These are phyloP conservation scores for Tethea ocularis DNA, from an alignment of 2,888 invertebrate genomes.

Conservation along the genomic window DNA sequence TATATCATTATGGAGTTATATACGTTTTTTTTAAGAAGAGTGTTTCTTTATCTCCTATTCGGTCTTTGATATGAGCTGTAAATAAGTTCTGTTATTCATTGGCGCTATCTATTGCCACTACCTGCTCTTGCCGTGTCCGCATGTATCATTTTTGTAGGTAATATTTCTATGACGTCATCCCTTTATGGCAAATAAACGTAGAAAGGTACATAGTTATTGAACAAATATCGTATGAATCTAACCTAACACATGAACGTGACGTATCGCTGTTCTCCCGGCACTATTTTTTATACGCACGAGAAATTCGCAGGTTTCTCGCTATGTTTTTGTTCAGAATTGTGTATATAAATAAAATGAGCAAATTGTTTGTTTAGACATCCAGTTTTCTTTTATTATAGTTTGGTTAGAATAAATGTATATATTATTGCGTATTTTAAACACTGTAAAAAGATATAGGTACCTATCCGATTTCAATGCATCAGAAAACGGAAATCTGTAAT, in stretches of 20 bases:
- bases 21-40: too few species aligned
- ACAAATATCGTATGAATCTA: background rate
- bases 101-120: background rate
- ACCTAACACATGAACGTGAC: background rate
- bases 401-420: background rate
- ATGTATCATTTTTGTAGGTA: background rate
- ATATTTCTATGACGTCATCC: background rate
- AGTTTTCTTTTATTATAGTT: background rate
- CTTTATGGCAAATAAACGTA: background rate
- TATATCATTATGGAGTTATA: too few species aligned
- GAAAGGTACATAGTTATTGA: background rate
- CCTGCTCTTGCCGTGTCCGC: background rate
- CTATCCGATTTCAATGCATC: too few species aligned
- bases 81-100: background rate
- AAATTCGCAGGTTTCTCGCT: background rate
- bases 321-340: background rate
- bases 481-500: too few species aligned
- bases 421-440: background rate
- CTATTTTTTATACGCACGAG: background rate
- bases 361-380: background rate
- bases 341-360: background rate
- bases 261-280: background rate
- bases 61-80: background rate
- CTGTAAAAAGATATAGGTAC: too few species aligned
- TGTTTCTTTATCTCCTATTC: background rate